Base-by-base conservation (phyloP, 2,888 invertebrate species). In the Abrostola tripartita region DNA sequence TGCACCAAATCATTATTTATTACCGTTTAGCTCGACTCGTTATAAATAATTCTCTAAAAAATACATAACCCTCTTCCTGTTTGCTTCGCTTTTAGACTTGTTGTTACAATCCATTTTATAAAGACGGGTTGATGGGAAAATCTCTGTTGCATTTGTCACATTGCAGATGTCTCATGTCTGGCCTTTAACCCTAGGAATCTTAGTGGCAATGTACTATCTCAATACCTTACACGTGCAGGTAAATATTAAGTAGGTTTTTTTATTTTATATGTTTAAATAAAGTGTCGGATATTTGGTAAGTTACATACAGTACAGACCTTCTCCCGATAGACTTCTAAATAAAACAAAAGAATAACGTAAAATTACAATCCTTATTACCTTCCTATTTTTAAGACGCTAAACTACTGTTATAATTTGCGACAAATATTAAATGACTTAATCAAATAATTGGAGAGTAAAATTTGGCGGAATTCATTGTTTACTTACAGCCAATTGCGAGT, bases 1-100 rank as follows among this genome's bases (percentile, higher is more conserved):
- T 76, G 79, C 75, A 75, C 77, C 72, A 84, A 85, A 86, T 82
- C 82, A 85, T 85, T 84, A 87, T 88, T 86, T 87, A 87, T 79
- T 82, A 80, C 77, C 71, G 74, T 82, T 80, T 71, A 74, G 69
- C 66, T 61, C 53, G 65, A 70, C 58, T 68, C 14, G 54, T 51
- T 58, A 37, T 49, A 64, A 37, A 57, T 37, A 64, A 66, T 65
- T 53, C 9, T 62, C 47, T 60, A 61, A 66, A 75, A 71, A 63
- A 61, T 62, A 65, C 53, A 64, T 50, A 64, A 37, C 41, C 50
- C 38, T 61, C 38, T 62, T 50, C 53, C 11, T 60, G 60, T 60
- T 14, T 37, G 42, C 44, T 35, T 40, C 12, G 37, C 24, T 10
- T 11, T 9, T 61, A 14, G 54, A 50, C 55, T 52, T 52, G 37